These are phyloP conservation scores for Onychostoma macrolepis DNA, from an alignment of 2,113 vertebrate species.

Conservation along the genomic window DNA sequence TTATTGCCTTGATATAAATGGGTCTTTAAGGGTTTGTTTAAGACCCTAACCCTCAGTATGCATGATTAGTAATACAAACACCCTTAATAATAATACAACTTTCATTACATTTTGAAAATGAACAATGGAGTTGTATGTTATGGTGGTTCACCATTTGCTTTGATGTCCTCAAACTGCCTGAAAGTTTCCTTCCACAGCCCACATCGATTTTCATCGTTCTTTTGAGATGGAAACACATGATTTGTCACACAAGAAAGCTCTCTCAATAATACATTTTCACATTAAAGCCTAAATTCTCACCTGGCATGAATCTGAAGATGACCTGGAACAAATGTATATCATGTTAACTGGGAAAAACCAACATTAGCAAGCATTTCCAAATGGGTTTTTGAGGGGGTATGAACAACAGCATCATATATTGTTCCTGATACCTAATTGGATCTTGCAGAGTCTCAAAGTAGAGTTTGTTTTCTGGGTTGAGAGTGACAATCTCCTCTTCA, in stretches of 20 bases:
- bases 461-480: constrained; percentile 83
- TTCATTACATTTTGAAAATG: background rate
- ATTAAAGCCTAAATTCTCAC: constrained; percentile 38
- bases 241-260: constrained; percentile 17
- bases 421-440: constrained; percentile 69
- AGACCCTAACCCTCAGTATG: background rate
- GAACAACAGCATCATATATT: background rate
- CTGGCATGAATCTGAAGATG: constrained; percentile 35
- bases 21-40: background rate
- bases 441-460: constrained; percentile 84
- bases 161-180: constrained; percentile 84
- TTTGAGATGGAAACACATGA: constrained; percentile 14
- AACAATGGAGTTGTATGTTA: background rate
- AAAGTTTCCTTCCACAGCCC: constrained; percentile 86
- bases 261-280: background rate
- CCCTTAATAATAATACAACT: background rate
- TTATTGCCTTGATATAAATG: background rate
- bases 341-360: background rate
- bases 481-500: constrained; percentile 77
- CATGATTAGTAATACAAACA: background rate
- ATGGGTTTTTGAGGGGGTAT: background rate
- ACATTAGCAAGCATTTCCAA: background rate
- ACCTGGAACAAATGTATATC: constrained; percentile 20
- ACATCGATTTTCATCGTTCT: constrained; percentile 70
- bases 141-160: constrained; percentile 81